Evolutionary conservation across 2,888 invertebrate species (phyloP).

Genomic region (Harpalus rubripes): DNA sequence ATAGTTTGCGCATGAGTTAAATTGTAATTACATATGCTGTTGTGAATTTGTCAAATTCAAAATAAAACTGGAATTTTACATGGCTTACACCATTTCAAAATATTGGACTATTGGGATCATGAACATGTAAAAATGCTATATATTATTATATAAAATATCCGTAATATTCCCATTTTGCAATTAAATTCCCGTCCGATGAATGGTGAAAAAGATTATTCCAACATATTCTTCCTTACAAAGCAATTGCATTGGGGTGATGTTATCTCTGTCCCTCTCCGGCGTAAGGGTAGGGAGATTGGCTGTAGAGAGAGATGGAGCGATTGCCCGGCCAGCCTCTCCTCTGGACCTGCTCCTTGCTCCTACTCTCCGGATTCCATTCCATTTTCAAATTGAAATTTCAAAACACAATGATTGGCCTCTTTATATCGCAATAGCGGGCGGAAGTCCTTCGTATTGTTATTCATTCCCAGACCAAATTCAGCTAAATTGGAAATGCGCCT

Average conservation of each 20-base stretch:
- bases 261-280: conserved; percentile 71
- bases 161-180: background rate
- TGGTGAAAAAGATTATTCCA: conserved; percentile 1
- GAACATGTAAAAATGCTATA: too few relatives aligned
- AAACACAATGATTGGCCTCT: conserved; percentile 73
- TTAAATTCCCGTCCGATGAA: background rate
- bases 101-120: too few relatives aligned
- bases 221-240: conserved; percentile 36
- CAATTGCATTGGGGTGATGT: conserved; percentile 72
- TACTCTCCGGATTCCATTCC: conserved; percentile 70
- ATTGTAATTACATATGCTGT: too few relatives aligned
- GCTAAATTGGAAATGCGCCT: conserved; percentile 64
- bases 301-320: conserved; percentile 27
- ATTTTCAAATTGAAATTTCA: conserved; percentile 75
- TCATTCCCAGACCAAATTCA: conserved; percentile 64
- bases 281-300: conserved; percentile 51
- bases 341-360: conserved; percentile 39
- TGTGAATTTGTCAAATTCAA: too few relatives aligned
- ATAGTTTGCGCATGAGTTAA: too few relatives aligned
- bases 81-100: too few relatives aligned
- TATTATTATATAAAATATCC: background rate
- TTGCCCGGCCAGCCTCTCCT: conserved; percentile 27
- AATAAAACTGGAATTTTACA: too few relatives aligned
- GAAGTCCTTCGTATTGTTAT: conserved; percentile 64
- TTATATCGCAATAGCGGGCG: conserved; percentile 70